Evolutionary conservation across 2,113 vertebrate species (phyloP), one percentile per base, ranked within the genome.

Genomic region (Protobothrops flavoviridis): DNA sequence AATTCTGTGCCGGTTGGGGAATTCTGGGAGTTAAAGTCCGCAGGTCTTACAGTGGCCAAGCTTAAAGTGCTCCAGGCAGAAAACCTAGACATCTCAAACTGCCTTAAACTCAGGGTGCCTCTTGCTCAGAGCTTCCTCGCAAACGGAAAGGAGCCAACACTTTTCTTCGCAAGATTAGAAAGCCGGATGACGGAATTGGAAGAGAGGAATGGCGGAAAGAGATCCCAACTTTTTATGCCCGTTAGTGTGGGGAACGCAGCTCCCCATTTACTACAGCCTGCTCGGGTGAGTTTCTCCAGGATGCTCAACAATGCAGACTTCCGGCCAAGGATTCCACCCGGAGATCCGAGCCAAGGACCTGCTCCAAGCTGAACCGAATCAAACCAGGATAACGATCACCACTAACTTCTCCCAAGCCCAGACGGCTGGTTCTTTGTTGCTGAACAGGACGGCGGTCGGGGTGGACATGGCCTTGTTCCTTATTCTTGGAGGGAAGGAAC

Each of bases 401-500:
- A 6, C 17, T 39, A 39, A 21, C 6, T 39, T 81, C 69, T 81
- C 15, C 17, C 69, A 3, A 39, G n/a, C n/a, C 69, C 69, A n/a
- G 64, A 15, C 4, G 69, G 69, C 13, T 5, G 69, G 7, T 94
- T 48, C 3, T 86, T 12, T n/a, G 61, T 11, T n/a, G 26, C 26
- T 64, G 7, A 74, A 39, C 69, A 39, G 29, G 29, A 13, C 61
- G 12, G 29, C 5, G 29, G 64, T 69, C 12, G 12, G 12, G 17
- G 17, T 81, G 69, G 39, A 81, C 17, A 21, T 1, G 33, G 33
- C 17, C 33, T 81, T 1, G 2, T 33, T 74, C 69, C 61, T 64
- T 61, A 4, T 33, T 15, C n/a, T 69, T 81, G 21, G 4, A 39
- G 33, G 13, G 20, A 95, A 96, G 97, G 96, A 94, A 96, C 96